Conservation (phyloP, 2,113 vertebrate genomes). For the Cephalopterus ornatus region DNA sequence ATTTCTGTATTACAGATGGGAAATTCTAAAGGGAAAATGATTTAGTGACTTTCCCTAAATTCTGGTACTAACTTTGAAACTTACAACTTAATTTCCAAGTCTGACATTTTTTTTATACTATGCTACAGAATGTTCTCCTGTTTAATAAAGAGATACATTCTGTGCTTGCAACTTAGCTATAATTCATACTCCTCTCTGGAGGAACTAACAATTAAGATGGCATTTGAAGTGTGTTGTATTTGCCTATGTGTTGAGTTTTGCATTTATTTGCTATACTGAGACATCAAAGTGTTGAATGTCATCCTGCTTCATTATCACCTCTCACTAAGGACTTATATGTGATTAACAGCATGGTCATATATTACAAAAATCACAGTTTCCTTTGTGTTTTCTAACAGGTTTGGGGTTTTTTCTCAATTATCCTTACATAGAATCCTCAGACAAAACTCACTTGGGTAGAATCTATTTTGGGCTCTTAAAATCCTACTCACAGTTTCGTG, state of each 20-base stretch:
- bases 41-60: slow-evolving; percentile 8
- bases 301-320: background rate
- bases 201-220: background rate
- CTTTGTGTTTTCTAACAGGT: background rate
- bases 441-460: background rate
- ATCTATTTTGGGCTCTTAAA: background rate
- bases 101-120: background rate
- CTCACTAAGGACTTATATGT: background rate
- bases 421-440: background rate
- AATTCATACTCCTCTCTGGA: background rate
- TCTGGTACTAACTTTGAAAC: background rate
- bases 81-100: background rate
- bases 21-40: background rate
- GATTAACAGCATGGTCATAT: background rate
- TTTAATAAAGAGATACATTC: background rate
- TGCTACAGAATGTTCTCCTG: background rate
- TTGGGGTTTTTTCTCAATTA: background rate
- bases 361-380: background rate
- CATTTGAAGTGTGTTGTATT: background rate
- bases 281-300: background rate
- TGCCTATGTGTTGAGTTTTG: background rate
- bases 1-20: background rate
- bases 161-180: background rate
- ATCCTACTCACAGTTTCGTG: background rate
- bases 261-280: background rate